Base-by-base conservation (phyloP, 1,140 invertebrate genomes). In the Lepidotrigona ventralis region DNA sequence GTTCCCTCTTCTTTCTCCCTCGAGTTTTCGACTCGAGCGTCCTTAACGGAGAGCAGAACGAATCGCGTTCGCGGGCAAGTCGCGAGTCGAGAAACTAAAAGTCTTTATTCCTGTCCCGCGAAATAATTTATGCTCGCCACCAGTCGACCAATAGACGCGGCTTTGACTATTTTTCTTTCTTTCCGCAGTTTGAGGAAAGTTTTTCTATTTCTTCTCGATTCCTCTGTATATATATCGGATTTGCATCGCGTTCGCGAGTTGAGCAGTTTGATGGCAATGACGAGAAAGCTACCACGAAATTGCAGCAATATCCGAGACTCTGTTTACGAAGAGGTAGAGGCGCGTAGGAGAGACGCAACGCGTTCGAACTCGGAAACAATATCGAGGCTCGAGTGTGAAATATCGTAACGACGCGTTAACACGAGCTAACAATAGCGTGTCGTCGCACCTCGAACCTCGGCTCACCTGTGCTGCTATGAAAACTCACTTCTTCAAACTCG, bases 401-500 rank as follows among this genome's bases (percentile, higher is more conserved):
- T 91, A 84, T 91, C 88, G 90, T 91, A 91, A 92, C 86, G 87
- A 92, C 81, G 88, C 88, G 91, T 89, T 90, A 92, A 92, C 85
- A 86, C 85, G 84, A 79, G 88, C 86, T 89, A 90, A 92, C 83
- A 86, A 79, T 83, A 66, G 68, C 73, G 79, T 83, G 63, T 81
- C 84, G 85, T 88, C 82, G 85, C 75, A 79, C 76, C 82, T 83
- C 54, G 51, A 54, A 73, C 46, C 29, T 63, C n/a, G 51, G 33
- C 72, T 68, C 63, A 21, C 46, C 29, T 33, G 33, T 46, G 39
- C 39, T 54, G 60, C 39, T 71, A 72, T 63, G 78, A 73, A 60
- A 80, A 66, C 63, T 53, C 71, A 39, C 53, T 33, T 39, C 54
- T 84, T 64, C 39, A 26, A 60, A 33, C 17, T 39, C 23, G 29